Evolutionary conservation across 2,113 vertebrate species (phyloP), one percentile per base, ranked within the genome.

Genomic region (Saimiri boliviensis): DNA sequence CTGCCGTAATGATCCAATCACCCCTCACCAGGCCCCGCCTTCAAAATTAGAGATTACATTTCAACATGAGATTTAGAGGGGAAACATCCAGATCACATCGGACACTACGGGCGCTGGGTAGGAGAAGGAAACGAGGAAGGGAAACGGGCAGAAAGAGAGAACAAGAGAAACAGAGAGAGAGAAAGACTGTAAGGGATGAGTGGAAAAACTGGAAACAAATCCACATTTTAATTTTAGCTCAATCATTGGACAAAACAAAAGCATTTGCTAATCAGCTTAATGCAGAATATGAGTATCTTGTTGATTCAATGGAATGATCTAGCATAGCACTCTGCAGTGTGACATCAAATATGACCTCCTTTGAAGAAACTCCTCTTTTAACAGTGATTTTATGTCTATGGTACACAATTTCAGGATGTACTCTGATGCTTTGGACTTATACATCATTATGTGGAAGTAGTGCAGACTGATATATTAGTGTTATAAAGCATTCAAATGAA

Each of bases 401-500:
- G 14, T 42, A 30, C 9, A 12, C 42, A 91, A 91, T 58, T 40
- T 80, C 56, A 95, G 9, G 45, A 35, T 86, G 8, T 81, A 37
- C 20, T 80, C 12, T 70, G 35, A 49, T 92, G 66, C 20, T 77
- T 70, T 92, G 81, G 42, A 60, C 56, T 63, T 91, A 54, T 73
- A 23, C 11, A 58, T 92, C 56, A 58, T 6, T 16, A 2, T 40
- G 8, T 52, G 56, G 56, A 86, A 79, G 0, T 66, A 21, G 35
- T 63, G 32, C 7, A 40, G 47, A 81, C 35, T 94, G 45, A 93
- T 86, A 13, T 86, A 63, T 86, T 96, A 45, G 27, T 93, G 94
- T 93, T 91, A 86, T 96, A 89, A 97, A 91, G 17, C 49, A 83
- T 94, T 86, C 83, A 91, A 68, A 93, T 84, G 14, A 94, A 86